Evolutionary conservation across 2,113 vertebrate species (phyloP).

Genomic region (Pontoporia blainvillei): DNA sequence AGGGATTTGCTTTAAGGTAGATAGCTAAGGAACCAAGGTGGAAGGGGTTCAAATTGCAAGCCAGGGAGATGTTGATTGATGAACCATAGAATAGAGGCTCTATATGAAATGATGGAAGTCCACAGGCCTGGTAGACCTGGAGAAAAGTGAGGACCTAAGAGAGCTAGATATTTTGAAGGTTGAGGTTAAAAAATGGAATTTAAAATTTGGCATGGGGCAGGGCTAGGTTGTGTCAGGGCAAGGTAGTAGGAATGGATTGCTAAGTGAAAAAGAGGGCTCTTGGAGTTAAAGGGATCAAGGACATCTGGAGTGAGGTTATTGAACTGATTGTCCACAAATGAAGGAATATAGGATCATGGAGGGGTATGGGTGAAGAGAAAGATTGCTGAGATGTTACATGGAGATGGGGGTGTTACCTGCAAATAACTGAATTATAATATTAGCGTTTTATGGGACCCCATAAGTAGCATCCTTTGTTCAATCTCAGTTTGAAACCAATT

Average conservation of each 20-base stretch:
- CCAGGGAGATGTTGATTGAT: not conserved
- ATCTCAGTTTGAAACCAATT: conserved; percentile 3
- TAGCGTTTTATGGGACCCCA: not conserved
- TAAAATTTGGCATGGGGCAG: not conserved
- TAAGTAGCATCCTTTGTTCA: not conserved
- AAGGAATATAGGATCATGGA: not conserved
- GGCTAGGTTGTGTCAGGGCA: not conserved
- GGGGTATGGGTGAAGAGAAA: not conserved
- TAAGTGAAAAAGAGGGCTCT: not conserved
- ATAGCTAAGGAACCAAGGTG: not conserved
- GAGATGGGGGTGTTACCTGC: not conserved
- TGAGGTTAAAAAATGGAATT: not conserved
- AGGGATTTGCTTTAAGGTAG: not conserved
- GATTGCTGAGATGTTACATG: not conserved
- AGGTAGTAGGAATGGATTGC: not conserved
- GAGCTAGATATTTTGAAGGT: not conserved
- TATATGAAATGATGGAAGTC: not conserved
- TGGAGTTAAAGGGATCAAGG: not conserved
- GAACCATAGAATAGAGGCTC: not conserved
- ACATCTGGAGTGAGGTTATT: not conserved
- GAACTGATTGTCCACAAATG: not conserved
- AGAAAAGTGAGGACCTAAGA: not conserved
- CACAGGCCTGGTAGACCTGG: not conserved
- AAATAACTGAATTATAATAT: not conserved
- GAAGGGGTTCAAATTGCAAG: not conserved